phyloP scores from a whole-genome alignment of 2,888 invertebrate species.

The Protodeltote pygarga region DNA sequence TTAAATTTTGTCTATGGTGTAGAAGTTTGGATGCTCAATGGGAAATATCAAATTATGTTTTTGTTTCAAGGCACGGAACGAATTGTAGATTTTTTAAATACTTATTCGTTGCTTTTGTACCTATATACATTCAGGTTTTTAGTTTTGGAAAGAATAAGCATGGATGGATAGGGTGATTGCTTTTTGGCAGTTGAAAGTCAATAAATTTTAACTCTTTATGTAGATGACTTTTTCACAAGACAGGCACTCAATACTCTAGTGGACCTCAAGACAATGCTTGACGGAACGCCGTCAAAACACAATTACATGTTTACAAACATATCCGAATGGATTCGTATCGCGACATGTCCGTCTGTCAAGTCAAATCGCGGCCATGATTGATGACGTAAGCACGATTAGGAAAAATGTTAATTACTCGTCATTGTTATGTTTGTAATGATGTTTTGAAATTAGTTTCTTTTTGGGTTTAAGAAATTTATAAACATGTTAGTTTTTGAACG shows the following conservation, averaged over 20 bases:
- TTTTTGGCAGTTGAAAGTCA: no score
- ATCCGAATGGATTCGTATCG: conserved; percentile 48
- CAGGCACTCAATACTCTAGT: no score
- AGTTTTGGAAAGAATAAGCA: no score
- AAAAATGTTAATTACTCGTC: conserved; percentile 58
- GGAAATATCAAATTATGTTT: not conserved
- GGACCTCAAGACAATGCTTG: conserved; percentile 39
- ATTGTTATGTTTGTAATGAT: conserved; percentile 40
- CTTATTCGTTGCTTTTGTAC: no score
- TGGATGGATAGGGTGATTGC: no score
- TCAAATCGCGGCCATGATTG: conserved; percentile 48
- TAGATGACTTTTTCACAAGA: no score
- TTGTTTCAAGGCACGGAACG: no score
- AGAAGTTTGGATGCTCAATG: conserved; percentile 1
- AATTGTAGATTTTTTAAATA: no score
- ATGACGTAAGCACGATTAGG: conserved; percentile 44
- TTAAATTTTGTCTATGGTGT: conserved; percentile 31
- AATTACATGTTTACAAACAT: conserved; percentile 51
- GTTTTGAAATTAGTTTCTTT: conserved; percentile 22
- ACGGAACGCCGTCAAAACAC: conserved; percentile 50
- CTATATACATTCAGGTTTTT: no score
- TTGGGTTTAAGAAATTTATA: conserved; percentile 3
- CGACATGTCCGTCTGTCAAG: conserved; percentile 47
- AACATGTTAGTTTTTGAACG: not conserved
- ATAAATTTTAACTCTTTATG: no score